Evolutionary conservation across 1,140 invertebrate species (phyloP).

Genomic region (Trigoniulus corallinus): DNA sequence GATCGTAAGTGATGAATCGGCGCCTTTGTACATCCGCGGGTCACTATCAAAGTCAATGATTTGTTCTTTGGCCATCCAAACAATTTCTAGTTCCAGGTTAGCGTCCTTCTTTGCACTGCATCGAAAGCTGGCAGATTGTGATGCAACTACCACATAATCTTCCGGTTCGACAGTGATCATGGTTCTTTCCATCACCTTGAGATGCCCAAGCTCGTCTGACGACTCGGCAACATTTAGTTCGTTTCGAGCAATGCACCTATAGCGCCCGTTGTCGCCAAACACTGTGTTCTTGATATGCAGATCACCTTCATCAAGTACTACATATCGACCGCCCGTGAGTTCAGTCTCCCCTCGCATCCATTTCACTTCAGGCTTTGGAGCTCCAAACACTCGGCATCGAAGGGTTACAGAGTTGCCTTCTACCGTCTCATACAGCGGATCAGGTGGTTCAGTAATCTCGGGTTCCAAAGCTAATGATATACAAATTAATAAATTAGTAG

Average conservation of each 20-base stretch:
- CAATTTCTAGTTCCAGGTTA: constrained; percentile 56
- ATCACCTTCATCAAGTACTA: constrained; percentile 54
- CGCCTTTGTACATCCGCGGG: constrained; percentile 36
- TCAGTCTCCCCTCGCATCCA: constrained; percentile 71
- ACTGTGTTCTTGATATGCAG: constrained; percentile 64
- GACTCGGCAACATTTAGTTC: constrained; percentile 57
- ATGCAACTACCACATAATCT: constrained; percentile 77
- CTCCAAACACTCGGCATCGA: constrained; percentile 85
- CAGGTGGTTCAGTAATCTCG: constrained; percentile 69
- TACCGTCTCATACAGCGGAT: constrained; percentile 51
- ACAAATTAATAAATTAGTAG: constrained; percentile 12
- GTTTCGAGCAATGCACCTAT: constrained; percentile 81
- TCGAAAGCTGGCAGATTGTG: constrained; percentile 74
- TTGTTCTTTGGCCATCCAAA: constrained; percentile 73
- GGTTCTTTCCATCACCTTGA: constrained; percentile 65
- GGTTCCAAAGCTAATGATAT: constrained; percentile 59
- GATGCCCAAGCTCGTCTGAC: constrained; percentile 14
- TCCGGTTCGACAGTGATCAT: constrained; percentile 68
- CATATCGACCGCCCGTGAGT: constrained; percentile 67
- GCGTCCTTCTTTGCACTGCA: constrained; percentile 80
- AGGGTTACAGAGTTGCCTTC: constrained; percentile 65
- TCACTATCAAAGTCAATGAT: constrained; percentile 72
- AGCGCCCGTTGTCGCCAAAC: constrained; percentile 70
- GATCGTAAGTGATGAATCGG: constrained; percentile 84
- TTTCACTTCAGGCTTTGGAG: constrained; percentile 82